Evolutionary conservation across 2,888 invertebrate genomes (phyloP).

Genomic region (Ceramica pisi): DNA sequence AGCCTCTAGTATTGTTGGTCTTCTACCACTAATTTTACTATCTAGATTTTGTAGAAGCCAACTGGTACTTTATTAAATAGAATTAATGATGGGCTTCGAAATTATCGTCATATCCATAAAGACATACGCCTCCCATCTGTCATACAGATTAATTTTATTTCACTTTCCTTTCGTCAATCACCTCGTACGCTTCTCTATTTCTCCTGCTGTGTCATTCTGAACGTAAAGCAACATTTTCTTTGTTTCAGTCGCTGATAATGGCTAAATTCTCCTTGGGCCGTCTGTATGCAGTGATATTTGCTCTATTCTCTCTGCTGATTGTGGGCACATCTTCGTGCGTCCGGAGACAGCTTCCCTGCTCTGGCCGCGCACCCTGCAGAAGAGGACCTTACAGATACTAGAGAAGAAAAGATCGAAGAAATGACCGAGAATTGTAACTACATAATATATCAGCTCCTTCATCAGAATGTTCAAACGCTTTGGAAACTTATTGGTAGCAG

Average conservation of each 20-base stretch:
- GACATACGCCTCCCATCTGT: not conserved
- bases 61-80: not conserved
- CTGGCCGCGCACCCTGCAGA: constrained; percentile 80
- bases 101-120: not conserved
- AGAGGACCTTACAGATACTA: constrained; percentile 75
- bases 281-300: constrained; percentile 72
- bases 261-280: constrained; percentile 70
- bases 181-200: not conserved
- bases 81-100: not conserved
- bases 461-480: constrained; percentile 23
- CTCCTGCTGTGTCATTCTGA: not conserved
- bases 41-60: not conserved
- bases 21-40: not conserved
- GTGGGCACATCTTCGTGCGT: constrained; percentile 69
- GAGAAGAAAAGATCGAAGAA: not conserved
- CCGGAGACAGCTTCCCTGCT: constrained; percentile 75
- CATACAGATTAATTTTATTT: not conserved
- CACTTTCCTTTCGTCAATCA: not conserved
- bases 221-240: constrained; percentile 25
- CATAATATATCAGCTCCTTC: not conserved
- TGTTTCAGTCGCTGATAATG: constrained; percentile 74
- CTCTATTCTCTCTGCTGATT: constrained; percentile 74
- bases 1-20: no score
- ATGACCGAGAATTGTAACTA: not conserved
- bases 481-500: constrained; percentile 13